phyloP scores from a whole-genome alignment of 2,113 vertebrate genomes.

The Tilapia sparmanii region DNA sequence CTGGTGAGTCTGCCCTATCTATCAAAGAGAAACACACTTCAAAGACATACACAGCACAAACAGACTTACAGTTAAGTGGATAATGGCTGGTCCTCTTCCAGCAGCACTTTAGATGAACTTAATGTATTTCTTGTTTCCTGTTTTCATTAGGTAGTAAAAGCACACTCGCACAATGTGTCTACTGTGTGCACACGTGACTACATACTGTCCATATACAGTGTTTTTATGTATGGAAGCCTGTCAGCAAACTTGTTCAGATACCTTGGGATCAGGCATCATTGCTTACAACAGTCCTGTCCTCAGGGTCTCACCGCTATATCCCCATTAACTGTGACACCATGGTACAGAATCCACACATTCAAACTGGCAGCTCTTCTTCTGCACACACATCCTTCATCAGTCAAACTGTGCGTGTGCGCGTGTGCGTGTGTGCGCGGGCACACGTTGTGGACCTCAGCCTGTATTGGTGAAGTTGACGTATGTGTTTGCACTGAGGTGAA shows the following conservation, averaged over 20 bases:
- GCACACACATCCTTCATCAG: neutral
- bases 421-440: neutral
- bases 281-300: neutral
- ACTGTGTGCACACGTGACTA: neutral
- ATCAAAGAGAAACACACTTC: neutral
- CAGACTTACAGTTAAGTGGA: neutral
- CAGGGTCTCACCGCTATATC: constrained; percentile 11
- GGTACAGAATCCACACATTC: neutral
- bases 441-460: neutral
- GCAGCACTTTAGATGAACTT: neutral
- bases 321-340: neutral
- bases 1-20: constrained; percentile 69
- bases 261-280: neutral
- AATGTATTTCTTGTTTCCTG: neutral
- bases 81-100: neutral
- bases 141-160: neutral
- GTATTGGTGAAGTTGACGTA: neutral
- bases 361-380: neutral
- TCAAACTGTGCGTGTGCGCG: neutral
- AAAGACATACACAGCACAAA: neutral
- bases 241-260: constrained; percentile 15
- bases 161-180: neutral
- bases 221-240: neutral
- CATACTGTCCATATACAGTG: neutral
- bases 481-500: neutral